Evolutionary conservation across 2,797 vertebrate species (phyloP), one percentile per base, ranked within the genome.

Genomic region (Melanotaenia boesemani): DNA sequence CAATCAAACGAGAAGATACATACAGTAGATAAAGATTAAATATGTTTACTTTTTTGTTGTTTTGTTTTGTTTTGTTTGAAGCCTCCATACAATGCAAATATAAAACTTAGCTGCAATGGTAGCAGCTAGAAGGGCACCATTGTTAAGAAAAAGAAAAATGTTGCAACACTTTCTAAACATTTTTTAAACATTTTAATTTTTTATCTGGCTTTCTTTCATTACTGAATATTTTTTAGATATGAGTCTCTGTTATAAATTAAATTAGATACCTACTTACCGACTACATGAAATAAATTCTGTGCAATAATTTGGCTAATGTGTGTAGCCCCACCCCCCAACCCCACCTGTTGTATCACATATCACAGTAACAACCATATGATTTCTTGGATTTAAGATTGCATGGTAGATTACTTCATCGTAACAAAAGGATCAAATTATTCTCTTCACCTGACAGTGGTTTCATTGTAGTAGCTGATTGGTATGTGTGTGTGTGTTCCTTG

Each of bases 181-280:
- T 11, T 61, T 32, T 64, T 16, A 77, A 65, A 57, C 46, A 44
- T 20, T 34, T 68, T 36, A 39, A 41, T 26, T 12, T 72, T 63
- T 59, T 18, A 15, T 60, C 9, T 1, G 24, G 20, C 50, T 11
- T 1, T 6, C 15, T 41, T 41, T 66, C 44, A 24, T 68, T 61
- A 16, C 22, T 34, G 56, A 39, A 48, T 61, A 58, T 63, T 65
- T 70, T 57, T 52, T 16, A 44, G 24, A 55, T 26, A 54, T 22
- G 2, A 20, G 36, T 20, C 56, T 13, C 6, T 15, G 5, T 39
- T 46, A 12, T 34, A 62, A 20, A 74, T 60, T 3, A 66, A 58
- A 46, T 30, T 32, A 26, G 39, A 61, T 57, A 16, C 26, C 20
- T 9, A 30, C n/a, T 55, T 39, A 26, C 13, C 11, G n/a, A 72